Evolutionary conservation across 2,888 invertebrate genomes (phyloP), one percentile per base, ranked within the genome.

Genomic region (Augiades crinisus): DNA sequence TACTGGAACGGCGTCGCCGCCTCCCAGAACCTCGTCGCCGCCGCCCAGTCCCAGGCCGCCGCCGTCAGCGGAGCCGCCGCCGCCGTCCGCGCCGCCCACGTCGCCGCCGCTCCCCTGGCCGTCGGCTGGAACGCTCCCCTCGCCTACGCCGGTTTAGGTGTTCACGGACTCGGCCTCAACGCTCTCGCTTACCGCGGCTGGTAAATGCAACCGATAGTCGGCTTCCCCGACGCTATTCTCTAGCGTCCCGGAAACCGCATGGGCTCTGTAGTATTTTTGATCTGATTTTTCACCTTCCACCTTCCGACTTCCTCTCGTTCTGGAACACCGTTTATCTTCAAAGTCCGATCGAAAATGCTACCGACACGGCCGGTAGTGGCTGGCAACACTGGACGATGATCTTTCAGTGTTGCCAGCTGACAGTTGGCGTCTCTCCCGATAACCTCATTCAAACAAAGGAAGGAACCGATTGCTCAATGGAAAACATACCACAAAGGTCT

Each of bases 1-100:
- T 87, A 85, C 80, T 88, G 88, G 88, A 81, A 81, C 61, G 67
- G 66, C 19, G 63, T 89, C 1, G 84, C 88, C 53, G 86, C 86
- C 16, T 68, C 71, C 62, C 88, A 88, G 68, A 85, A 81, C 70
- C 62, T 66, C 33, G 86, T 88, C 6, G 88, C 88, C 54, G 88
- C 86, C 40, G 88, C 85, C 14, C 88, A 88, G 55, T 80, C 83
- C 50, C 83, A 85, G n/a, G 81, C 79, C 17, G 88, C 88, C 33
- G 88, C 87, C 33, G 47, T 73, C 12, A 75, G 63, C 63, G 87
- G 86, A 8, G 72, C 65, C 47, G 77, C 62, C 19, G 84, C 68
- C 14, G 67, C 79, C 43, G 73, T 67, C 50, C 67, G 71, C 21
- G 72, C 71, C 14, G 68, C 67, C 1, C 60, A 67, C 40, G 53